These are phyloP conservation scores for Caracal caracal DNA, from an alignment of 2,113 vertebrate genomes.

Conservation along the genomic window DNA sequence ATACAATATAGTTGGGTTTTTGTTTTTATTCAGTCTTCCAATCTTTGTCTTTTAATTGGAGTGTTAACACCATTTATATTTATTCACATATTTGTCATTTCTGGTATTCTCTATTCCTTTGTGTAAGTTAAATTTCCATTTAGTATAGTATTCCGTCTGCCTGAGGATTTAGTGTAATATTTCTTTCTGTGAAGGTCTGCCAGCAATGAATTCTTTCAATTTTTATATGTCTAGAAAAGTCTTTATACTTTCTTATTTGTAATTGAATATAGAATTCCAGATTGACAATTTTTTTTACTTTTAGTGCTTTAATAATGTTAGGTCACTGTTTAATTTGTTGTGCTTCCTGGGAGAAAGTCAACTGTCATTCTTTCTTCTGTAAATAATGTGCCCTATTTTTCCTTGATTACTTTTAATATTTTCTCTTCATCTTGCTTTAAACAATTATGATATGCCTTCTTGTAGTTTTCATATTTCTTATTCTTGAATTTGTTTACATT, in stretches of 20 bases:
- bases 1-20: not conserved
- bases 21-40: not conserved
- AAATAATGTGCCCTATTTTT: not conserved
- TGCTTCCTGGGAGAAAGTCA: not conserved
- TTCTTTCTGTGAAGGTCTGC: not conserved
- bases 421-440: not conserved
- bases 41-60: not conserved
- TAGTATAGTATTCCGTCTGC: not conserved
- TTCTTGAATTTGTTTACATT: not conserved
- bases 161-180: not conserved
- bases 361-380: not conserved
- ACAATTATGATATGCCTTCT: not conserved
- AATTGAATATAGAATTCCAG: slow-evolving; percentile 3
- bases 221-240: not conserved
- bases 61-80: not conserved
- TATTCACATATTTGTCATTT: not conserved
- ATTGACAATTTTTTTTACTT: not conserved
- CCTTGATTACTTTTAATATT: not conserved
- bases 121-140: not conserved
- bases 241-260: not conserved
- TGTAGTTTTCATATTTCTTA: not conserved
- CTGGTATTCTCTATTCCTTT: slow-evolving; percentile 1
- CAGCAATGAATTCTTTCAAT: not conserved
- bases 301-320: not conserved
- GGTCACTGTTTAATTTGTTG: not conserved